Base-by-base conservation (phyloP, 2,797 vertebrate genomes). In the Acrossocheilus wenchowensis region DNA sequence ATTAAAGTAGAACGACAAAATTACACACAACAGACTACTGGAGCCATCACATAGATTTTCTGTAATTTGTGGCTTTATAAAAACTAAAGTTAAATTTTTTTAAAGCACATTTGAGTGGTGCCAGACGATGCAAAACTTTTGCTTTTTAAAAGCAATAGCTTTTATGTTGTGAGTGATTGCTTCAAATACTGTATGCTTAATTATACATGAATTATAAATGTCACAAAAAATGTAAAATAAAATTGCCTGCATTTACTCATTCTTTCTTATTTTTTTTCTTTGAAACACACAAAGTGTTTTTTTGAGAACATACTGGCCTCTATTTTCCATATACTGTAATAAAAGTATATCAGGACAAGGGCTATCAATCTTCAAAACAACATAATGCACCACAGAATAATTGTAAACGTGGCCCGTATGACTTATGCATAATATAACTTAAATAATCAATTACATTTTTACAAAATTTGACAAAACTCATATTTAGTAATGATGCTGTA, bases 1-100 rank as follows among this genome's bases (percentile, higher is more conserved):
- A 60, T 54, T 62, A 48, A 74, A 60, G 60, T 43, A 81, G 75
- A 68, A 26, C 30, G 9, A 64, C 8, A 52, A 36, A 77, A 74
- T n/a, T 26, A 77, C 73, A 83, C 69, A 45, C 54, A 71, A 7
- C 8, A 36, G 60, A 78, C 50, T 39, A 57, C 10, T 77, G 30
- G 39, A 82, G 74, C 39, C 62, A 54, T 68, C 30, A 23, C 57
- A 54, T 23, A 48, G 19, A 48, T 68, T 66, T 4, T 2, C 1
- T 45, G 41, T 48, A 48, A 64, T 66, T 66, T 45, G 54, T 43
- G 62, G 6, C 5, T 80, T 80, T 10, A 66, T 4, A 57, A 39
- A 23, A 11, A 75, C 15, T 45, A 80, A 30, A 26, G 19, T 34
- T 8, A 21, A 11, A 15, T 10, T 34, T 48, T 48, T 80, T 19